Base-by-base conservation (phyloP, 2,888 invertebrate genomes). In the Oeneis ivallda region DNA sequence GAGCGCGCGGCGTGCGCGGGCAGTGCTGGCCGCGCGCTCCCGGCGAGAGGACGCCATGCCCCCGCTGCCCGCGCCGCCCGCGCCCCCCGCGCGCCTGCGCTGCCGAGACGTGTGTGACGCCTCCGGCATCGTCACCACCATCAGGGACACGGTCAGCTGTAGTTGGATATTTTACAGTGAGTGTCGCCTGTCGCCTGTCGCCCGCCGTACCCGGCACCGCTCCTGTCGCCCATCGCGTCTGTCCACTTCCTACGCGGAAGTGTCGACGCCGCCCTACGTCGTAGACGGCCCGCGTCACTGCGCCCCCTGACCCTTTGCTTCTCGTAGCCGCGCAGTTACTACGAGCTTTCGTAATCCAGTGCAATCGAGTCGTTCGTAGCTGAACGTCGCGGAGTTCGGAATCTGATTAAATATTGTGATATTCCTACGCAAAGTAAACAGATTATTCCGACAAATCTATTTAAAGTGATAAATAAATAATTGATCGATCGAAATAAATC, bases 101-200 rank as follows among this genome's bases (percentile, higher is more conserved):
- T 85, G 83, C 77, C 80, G 76, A 76, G 82, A 80, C 83, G 79
- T 82, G 76, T 93, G 94, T 78, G 92, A 93, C 83, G 93, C 94
- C 75, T 87, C 94, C 76, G 91, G 89, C 80, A 86, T 94, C 83
- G 92, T 94, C 86, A 93, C 93, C 82, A 92, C 93, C 82, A 85
- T 93, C 84, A 93, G 93, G 82, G 94, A 94, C 89, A 93, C 89
- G 74, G 92, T 95, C 86, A 94, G 94, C 90, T 94, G 94, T 87
- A 95, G 94, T 92, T 95, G 95, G 95, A 94, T 95, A 89, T 94
- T 95, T 85, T 95, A 94, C 90, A 94, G 95, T 94, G 94, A 93
- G 92, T 92, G 87, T 88, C 84, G 76, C 69, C 70, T 92, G 87
- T 88, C 84, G 76, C 69, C 70, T 71, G 70, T 72, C 71, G 68